Evolutionary conservation across 1,140 invertebrate genomes (phyloP).

Genomic region (Eupristina koningsbergeri): DNA sequence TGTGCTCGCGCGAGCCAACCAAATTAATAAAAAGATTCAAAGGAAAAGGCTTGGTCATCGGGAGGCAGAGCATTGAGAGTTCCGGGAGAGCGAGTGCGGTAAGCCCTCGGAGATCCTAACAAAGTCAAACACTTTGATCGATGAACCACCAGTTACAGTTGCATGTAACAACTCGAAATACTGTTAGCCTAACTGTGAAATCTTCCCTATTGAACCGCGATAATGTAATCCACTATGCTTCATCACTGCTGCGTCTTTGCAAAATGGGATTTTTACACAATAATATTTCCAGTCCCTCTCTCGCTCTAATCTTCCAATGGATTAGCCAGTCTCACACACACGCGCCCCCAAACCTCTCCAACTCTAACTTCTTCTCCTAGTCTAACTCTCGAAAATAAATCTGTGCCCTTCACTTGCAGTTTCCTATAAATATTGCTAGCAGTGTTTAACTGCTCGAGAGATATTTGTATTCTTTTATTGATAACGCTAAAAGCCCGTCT

Average conservation of each 20-base stretch:
- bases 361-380: too few species aligned
- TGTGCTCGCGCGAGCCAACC: too few species aligned
- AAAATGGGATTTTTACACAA: background rate
- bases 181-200: slow-evolving; percentile 52
- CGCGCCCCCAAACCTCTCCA: too few species aligned
- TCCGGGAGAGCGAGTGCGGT: slow-evolving; percentile 16
- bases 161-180: slow-evolving; percentile 40
- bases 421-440: too few species aligned
- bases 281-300: background rate
- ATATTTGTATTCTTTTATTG: too few species aligned
- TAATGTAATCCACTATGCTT: slow-evolving; percentile 37
- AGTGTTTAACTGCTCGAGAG: too few species aligned
- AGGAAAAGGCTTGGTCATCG: slow-evolving; percentile 8
- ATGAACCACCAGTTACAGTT: slow-evolving; percentile 45
- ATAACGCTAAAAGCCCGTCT: too few species aligned
- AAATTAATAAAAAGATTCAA: background rate
- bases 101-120: background rate
- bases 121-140: slow-evolving; percentile 47
- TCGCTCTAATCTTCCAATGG: too few species aligned
- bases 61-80: background rate
- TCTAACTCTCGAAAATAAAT: too few species aligned
- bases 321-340: too few species aligned
- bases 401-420: too few species aligned
- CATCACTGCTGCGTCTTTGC: slow-evolving; percentile 15
- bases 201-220: slow-evolving; percentile 44